Evolutionary conservation across 2,888 invertebrate species (phyloP), one percentile per base, ranked within the genome.

Genomic region (Lasioglossum pauxillum): DNA sequence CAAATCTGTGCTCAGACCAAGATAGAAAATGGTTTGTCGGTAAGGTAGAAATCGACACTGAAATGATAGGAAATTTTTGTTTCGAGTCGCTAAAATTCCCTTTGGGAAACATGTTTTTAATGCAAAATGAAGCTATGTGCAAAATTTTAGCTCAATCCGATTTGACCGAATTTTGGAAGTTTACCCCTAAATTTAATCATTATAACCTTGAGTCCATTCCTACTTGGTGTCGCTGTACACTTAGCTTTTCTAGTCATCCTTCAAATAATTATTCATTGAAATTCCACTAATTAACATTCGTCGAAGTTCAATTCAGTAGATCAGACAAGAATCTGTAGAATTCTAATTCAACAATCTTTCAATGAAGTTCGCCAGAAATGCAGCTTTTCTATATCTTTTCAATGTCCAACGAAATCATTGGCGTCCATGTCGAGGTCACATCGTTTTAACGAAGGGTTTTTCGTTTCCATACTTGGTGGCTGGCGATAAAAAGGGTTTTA

Each of bases 381-480:
- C 12, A 1, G 12, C 23, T 35, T 49, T 73, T 49, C 31, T 10
- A 19, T 10, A 12, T 19, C 69, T 53, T 49, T 41, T 53, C 53
- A 14, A 16, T 14, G 2, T 57, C 41, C 31, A 19, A 78, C 16
- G 41, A 78, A 44, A 78, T 71, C 41, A 38, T 23, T 16, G 67
- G 16, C 75, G n/a, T 12, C 38, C 41, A 31, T n/a, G 67, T 19
- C 38, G 64, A 57, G 76, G 84, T 85, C 76, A 57, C 35, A 76
- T 76, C 67, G 86, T 69, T 80, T 87, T 78, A 87, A 87, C 80
- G 87, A 87, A 76, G 78, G 78, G 27, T 72, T 69, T 75, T 49
- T 74, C 75, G 72, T 88, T 85, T 87, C 92, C 92, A 86, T 91
- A 89, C 83, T 87, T 87, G 89, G 92, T 80, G 75, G 75, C 79